Conservation (phyloP, 2,797 vertebrate species). For the Knipowitschia caucasica region DNA sequence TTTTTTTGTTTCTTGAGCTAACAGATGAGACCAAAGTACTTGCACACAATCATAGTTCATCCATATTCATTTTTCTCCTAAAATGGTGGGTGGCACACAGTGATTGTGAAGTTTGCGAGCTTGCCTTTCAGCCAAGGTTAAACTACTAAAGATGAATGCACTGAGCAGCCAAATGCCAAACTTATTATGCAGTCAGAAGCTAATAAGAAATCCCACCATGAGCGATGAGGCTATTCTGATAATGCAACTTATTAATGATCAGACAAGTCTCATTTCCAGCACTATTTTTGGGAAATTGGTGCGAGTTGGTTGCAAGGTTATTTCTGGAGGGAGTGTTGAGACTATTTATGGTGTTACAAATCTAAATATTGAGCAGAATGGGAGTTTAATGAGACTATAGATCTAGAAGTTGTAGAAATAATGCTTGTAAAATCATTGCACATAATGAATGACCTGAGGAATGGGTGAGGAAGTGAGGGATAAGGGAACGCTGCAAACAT, state of each 20-base stretch:
- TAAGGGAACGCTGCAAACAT: too few relatives aligned
- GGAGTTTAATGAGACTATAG: too few relatives aligned
- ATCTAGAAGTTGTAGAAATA: too few relatives aligned
- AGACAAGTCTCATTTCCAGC: too few relatives aligned
- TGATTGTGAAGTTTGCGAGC: slow-evolving; percentile 13
- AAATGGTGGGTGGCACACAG: background rate
- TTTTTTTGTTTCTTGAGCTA: background rate
- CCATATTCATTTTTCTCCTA: background rate
- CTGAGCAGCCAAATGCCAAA: slow-evolving; percentile 54
- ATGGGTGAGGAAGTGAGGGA: too few relatives aligned
- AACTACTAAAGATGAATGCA: slow-evolving; percentile 53
- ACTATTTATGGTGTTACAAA: too few relatives aligned
- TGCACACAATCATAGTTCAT: background rate
- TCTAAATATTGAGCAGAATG: too few relatives aligned
- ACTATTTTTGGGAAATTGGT: too few relatives aligned
- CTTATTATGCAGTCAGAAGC: slow-evolving; percentile 50
- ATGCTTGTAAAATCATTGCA: too few relatives aligned
- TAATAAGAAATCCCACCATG: slow-evolving; percentile 58
- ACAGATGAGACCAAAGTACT: background rate
- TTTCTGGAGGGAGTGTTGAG: too few relatives aligned
- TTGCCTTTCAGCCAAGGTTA: slow-evolving; percentile 54
- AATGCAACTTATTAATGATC: slow-evolving; percentile 43
- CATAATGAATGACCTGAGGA: too few relatives aligned
- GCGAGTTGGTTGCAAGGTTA: too few relatives aligned
- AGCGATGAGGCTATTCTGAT: slow-evolving; percentile 48